A percentile compares a stretch with the other conserved stretches of the same genome.
Conservation (phyloP, 1,140 invertebrate genomes). For the Myzus persicae region DNA sequence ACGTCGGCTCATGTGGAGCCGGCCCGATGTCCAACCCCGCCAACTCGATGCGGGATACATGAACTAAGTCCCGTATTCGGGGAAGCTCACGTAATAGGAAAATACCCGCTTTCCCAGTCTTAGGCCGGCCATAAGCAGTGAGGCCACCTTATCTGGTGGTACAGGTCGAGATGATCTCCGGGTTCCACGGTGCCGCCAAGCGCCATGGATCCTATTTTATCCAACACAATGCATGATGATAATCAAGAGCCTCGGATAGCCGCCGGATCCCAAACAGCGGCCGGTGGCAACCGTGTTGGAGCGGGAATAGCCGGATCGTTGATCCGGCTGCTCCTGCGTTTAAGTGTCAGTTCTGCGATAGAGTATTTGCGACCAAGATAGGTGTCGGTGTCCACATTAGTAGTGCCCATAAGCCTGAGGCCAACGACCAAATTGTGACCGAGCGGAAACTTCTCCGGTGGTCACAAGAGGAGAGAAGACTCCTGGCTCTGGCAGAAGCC, state of each 20-base stretch:
- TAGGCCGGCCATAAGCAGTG: not conserved
- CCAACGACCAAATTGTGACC: not conserved
- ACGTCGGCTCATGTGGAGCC: no score
- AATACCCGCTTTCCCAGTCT: no score
- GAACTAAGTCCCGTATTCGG: not conserved
- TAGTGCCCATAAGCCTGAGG: accelerated
- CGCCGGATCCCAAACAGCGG: not conserved
- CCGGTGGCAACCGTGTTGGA: no score
- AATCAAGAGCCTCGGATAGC: slow-evolving; percentile 9
- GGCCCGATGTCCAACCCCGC: no score
- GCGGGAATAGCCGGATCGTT: no score
- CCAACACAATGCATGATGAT: not conserved
- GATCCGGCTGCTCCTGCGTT: not conserved
- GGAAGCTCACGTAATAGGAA: not conserved
- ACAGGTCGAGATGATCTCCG: not conserved
- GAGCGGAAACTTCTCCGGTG: not conserved
- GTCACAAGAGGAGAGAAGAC: not conserved
- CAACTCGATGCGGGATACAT: not conserved
- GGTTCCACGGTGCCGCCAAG: not conserved
- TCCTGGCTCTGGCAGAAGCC: not conserved
- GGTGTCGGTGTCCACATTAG: not conserved
- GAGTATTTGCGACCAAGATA: not conserved
- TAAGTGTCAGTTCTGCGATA: not conserved
- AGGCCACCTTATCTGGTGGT: not conserved
- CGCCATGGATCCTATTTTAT: not conserved